A percentile compares a stretch with the other conserved stretches of the same genome.
Conservation (phyloP, 1,140 invertebrate genomes). For the Medauroidea extradentata region DNA sequence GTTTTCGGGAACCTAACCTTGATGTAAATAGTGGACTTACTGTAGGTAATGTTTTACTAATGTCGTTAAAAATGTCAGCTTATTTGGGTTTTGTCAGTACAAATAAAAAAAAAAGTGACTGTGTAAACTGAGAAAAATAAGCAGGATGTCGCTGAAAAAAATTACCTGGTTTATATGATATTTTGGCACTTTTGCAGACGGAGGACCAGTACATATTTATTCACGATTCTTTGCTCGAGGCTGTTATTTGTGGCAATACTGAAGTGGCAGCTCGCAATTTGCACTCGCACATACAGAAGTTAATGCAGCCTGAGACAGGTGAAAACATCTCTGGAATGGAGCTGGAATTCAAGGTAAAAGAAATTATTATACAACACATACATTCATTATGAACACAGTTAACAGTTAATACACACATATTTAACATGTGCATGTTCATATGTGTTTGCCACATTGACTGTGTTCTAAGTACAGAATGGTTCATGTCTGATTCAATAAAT, state of each 20-base stretch:
- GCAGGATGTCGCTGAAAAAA: neutral
- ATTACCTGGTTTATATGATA: neutral
- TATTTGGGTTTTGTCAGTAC: neutral
- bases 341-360: constrained; percentile 87
- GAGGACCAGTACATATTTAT: constrained; percentile 99
- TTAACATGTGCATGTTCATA: no score
- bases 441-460: no score
- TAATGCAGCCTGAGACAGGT: constrained; percentile 73
- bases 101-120: neutral
- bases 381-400: no score
- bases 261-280: constrained; percentile 90
- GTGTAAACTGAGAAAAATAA: neutral
- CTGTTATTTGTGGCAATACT: constrained; percentile 90
- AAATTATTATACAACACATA: no score
- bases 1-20: no score
- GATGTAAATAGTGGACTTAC: no score
- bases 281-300: constrained; percentile 89
- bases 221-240: constrained; percentile 94
- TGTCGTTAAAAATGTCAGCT: no score
- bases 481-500: no score
- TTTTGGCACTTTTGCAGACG: constrained; percentile 61
- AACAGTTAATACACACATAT: no score
- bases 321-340: constrained; percentile 96
- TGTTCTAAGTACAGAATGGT: no score
- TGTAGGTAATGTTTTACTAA: no score